Base-by-base conservation (phyloP, 2,888 invertebrate genomes). In the Chydorus sphaericus region DNA sequence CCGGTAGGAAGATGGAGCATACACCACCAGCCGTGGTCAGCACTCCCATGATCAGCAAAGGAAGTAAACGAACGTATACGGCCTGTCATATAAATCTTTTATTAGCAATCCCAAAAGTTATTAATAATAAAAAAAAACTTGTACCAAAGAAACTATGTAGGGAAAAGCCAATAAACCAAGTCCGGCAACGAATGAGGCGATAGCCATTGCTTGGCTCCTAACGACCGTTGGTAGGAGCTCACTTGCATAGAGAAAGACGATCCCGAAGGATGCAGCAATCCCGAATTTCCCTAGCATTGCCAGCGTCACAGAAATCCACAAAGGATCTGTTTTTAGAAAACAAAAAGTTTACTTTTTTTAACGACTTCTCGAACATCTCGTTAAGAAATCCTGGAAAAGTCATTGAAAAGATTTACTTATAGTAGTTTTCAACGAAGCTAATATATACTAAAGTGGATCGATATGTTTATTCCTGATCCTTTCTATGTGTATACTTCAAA, bases 241-340 rank as follows among this genome's bases (percentile, higher is more conserved):
- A 0, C 81, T 81, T 2, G 81, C 79, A 63, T 80, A 75, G 2
- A 82, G 80, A 68, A 82, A 82, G 67, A 82, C 80, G 1, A 81
- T 79, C 0, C 80, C 77, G 63, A 81, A 82, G 0, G 81, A 77
- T 1, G 80, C 78, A 3, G 81, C 80, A n/a, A 78, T 77, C 33
- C 79, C 79, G 49, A 81, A 74, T 60, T 81, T 76, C 1, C 81
- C 81, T 54, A 80, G 66, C 77, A 81, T 80, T 7, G 81, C 81
- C 54, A 82, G 66, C 1, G 72, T 70, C 0, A 81, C 79, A 11
- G 78, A 77, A 48, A 80, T 70, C 80, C 79, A 80, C 0, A 79
- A 77, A 65, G 73, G 73, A 2, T 75, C 78, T 79, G 11, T 14
- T 20, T n/a, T 39, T n/a, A 16, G 66, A 5, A 67, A 66, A 49